Conservation (phyloP, 35 echinoderm and acorn worm species). For the Lytechinus pictus region DNA sequence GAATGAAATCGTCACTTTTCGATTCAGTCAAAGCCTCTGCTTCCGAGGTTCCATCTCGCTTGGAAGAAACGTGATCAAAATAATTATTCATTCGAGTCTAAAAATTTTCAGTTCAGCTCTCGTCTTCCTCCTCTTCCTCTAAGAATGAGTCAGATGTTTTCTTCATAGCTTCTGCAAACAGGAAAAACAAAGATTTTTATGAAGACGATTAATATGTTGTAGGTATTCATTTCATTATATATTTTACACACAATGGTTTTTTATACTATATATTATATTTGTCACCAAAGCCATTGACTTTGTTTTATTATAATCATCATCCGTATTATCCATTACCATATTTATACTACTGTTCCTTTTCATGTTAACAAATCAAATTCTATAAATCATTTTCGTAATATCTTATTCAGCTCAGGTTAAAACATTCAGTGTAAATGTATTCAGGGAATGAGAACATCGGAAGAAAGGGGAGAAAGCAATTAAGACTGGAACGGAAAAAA, state of each 20-base stretch:
- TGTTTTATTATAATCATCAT: too few species aligned
- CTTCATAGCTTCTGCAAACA: not conserved
- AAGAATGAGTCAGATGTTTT: not conserved
- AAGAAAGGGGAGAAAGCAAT: not conserved
- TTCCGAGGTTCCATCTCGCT: not conserved
- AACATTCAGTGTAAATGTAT: not conserved
- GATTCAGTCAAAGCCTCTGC: not conserved
- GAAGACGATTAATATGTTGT: too few species aligned
- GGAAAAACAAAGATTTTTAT: not conserved
- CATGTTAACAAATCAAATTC: too few species aligned
- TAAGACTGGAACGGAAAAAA: not conserved
- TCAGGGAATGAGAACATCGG: too few species aligned
- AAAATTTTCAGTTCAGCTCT: not conserved
- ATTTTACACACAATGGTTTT: too few species aligned
- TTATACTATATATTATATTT: too few species aligned
- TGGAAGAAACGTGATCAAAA: slow-evolving; percentile 16
- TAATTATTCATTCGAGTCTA: not conserved
- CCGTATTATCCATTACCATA: too few species aligned
- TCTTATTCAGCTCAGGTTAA: too few species aligned
- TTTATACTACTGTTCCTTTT: too few species aligned
- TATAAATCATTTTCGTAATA: too few species aligned
- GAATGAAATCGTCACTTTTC: not conserved
- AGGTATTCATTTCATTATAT: too few species aligned
- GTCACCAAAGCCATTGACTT: too few species aligned
- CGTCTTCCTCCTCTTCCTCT: slow-evolving; percentile 7